phyloP scores from a whole-genome alignment of 2,888 invertebrate genomes.

The Ennomos fuscantarius region DNA sequence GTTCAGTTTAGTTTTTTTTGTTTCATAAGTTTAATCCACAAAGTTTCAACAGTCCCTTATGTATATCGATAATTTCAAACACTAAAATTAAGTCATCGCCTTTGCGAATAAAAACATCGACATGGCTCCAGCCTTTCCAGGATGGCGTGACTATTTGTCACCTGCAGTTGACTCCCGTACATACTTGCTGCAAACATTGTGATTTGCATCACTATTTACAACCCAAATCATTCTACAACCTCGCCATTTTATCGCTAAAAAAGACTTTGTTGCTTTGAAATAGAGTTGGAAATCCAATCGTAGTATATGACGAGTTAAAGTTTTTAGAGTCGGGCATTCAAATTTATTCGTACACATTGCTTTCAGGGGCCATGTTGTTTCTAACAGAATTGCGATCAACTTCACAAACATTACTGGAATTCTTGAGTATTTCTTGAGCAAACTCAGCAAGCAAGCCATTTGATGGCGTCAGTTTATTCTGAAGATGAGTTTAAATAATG shows the following conservation, averaged over 20 bases:
- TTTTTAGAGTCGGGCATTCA: conserved; percentile 32
- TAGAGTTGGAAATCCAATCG: conserved; percentile 41
- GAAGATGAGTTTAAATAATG: conserved; percentile 11
- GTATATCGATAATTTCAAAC: conserved; percentile 57
- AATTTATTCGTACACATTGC: conserved; percentile 74
- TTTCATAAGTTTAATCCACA: not conserved
- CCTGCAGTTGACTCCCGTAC: conserved; percentile 82
- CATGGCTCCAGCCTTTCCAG: conserved; percentile 75
- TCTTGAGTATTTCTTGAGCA: conserved; percentile 55
- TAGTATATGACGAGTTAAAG: conserved; percentile 30
- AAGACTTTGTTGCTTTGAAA: conserved; percentile 26
- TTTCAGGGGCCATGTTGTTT: conserved; percentile 70
- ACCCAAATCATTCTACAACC: conserved; percentile 47
- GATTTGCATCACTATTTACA: conserved; percentile 71
- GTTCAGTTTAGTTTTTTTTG: no score
- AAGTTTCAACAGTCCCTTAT: conserved; percentile 1
- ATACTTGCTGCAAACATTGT: conserved; percentile 73
- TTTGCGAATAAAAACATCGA: conserved; percentile 79
- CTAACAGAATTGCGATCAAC: conserved; percentile 76
- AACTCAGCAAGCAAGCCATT: conserved; percentile 30
- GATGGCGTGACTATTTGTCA: conserved; percentile 83
- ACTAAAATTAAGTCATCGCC: conserved; percentile 81
- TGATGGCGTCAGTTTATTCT: conserved; percentile 30
- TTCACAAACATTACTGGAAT: conserved; percentile 71
- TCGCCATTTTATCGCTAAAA: conserved; percentile 29